phyloP scores from a whole-genome alignment of 2,113 vertebrate species.

The Numida meleagris region DNA sequence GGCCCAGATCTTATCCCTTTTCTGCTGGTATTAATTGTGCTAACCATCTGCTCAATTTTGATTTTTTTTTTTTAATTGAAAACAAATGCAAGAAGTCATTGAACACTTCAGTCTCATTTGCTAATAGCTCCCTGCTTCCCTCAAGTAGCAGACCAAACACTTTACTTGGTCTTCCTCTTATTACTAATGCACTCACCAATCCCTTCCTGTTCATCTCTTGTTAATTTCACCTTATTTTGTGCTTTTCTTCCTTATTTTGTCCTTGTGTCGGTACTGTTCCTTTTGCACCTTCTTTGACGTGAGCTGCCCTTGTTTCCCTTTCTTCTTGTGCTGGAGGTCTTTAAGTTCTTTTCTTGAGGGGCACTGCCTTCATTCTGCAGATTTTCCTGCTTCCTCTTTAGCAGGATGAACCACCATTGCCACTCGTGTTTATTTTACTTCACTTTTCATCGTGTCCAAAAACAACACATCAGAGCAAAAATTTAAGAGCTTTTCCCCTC shows the following conservation, averaged over 20 bases:
- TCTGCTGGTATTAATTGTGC: constrained; percentile 44
- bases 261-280: background rate
- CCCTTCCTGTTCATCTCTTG: background rate
- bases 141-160: constrained; percentile 45
- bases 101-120: constrained; percentile 70
- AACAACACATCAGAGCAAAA: background rate
- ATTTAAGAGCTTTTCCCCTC: fast-evolving
- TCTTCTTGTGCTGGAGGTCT: background rate
- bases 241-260: background rate
- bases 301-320: background rate
- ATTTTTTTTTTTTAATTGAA: constrained; percentile 57
- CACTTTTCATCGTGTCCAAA: background rate
- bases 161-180: constrained; percentile 9
- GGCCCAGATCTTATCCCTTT: constrained; percentile 49
- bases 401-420: background rate
- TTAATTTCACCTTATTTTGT: background rate
- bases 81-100: constrained; percentile 61
- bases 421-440: fast-evolving
- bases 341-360: background rate
- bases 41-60: constrained; percentile 64
- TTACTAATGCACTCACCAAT: background rate
- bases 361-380: too few species aligned
- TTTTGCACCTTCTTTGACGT: background rate
- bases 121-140: constrained; percentile 69
- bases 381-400: background rate